Evolutionary conservation across 2,113 vertebrate species (phyloP).

Genomic region (Columba janthina): DNA sequence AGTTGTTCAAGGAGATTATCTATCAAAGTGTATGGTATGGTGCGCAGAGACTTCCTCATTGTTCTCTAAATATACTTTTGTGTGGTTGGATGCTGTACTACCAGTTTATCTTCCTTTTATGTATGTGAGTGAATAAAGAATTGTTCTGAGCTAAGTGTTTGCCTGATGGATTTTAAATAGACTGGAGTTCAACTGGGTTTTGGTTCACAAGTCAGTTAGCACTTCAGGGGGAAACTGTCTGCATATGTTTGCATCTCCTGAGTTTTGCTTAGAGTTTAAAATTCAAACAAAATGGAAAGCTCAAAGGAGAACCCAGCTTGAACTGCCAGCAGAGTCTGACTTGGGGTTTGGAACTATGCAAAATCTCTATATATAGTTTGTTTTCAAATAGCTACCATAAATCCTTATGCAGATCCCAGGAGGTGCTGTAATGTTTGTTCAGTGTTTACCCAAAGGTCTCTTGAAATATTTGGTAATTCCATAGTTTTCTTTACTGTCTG

Average conservation of each 20-base stretch:
- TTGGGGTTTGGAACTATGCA: slow-evolving; percentile 11
- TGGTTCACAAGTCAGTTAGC: slow-evolving; percentile 43
- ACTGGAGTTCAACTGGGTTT: slow-evolving; percentile 21
- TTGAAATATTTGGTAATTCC: slow-evolving; percentile 12
- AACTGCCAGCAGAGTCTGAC: slow-evolving; percentile 3
- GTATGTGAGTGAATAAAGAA: background rate
- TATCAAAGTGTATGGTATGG: background rate
- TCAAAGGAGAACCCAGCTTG: slow-evolving; percentile 16
- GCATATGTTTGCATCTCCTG: slow-evolving; percentile 23
- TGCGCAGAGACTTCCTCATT: background rate
- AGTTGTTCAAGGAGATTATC: background rate
- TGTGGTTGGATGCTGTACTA: background rate
- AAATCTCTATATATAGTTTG: slow-evolving; percentile 51
- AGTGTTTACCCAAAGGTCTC: background rate
- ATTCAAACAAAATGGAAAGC: slow-evolving; percentile 5
- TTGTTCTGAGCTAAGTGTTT: slow-evolving; percentile 3
- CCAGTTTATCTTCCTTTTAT: background rate
- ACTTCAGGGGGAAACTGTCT: slow-evolving; percentile 37
- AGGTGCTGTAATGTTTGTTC: slow-evolving; percentile 16
- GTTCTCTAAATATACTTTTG: background rate
- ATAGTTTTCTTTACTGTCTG: background rate
- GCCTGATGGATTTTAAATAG: slow-evolving; percentile 2
- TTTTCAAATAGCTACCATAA: slow-evolving; percentile 47
- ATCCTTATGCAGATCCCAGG: slow-evolving; percentile 2
- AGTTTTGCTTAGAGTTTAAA: slow-evolving; percentile 29